These are phyloP conservation scores for Boloria selene DNA, from an alignment of 2,888 invertebrate species.

Conservation along the genomic window DNA sequence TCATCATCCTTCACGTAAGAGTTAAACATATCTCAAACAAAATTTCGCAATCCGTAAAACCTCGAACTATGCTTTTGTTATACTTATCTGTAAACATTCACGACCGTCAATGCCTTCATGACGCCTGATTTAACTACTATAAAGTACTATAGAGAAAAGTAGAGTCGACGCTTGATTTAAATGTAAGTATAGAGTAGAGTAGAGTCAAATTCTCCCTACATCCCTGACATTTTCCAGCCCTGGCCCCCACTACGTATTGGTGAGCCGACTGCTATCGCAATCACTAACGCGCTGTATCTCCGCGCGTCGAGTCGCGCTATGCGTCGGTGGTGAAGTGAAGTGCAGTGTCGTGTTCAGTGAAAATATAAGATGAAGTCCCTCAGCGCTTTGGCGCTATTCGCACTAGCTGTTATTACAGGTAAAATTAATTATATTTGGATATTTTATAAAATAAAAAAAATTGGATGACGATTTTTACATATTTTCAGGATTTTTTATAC, in stretches of 20 bases:
- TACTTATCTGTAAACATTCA: slow-evolving; percentile 14
- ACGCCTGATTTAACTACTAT: background rate
- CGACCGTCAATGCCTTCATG: slow-evolving; percentile 6
- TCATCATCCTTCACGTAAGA: background rate
- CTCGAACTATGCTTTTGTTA: slow-evolving; percentile 20
- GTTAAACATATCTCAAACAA: background rate
- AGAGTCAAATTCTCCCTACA: slow-evolving; percentile 45
- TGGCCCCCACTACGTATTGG: slow-evolving; percentile 53
- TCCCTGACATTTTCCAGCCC: slow-evolving; percentile 74
- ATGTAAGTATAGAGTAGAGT: slow-evolving; percentile 14
- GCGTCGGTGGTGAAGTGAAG: slow-evolving; percentile 78
- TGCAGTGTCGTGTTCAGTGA: slow-evolving; percentile 60
- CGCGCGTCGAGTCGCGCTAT: slow-evolving; percentile 68
- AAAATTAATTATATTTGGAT: slow-evolving; percentile 34
- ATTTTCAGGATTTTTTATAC: background rate
- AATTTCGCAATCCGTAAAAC: slow-evolving; percentile 11
- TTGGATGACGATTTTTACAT: too few species aligned
- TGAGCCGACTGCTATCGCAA: slow-evolving; percentile 44
- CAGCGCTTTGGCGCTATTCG: slow-evolving; percentile 62
- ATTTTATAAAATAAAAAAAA: background rate
- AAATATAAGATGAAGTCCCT: slow-evolving; percentile 69
- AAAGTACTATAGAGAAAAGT: slow-evolving; percentile 10
- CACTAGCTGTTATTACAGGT: slow-evolving; percentile 71
- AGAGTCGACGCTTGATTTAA: background rate
- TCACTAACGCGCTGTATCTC: slow-evolving; percentile 68